Evolutionary conservation across 2,888 invertebrate species (phyloP).

Genomic region (Dryadula phaetusa): DNA sequence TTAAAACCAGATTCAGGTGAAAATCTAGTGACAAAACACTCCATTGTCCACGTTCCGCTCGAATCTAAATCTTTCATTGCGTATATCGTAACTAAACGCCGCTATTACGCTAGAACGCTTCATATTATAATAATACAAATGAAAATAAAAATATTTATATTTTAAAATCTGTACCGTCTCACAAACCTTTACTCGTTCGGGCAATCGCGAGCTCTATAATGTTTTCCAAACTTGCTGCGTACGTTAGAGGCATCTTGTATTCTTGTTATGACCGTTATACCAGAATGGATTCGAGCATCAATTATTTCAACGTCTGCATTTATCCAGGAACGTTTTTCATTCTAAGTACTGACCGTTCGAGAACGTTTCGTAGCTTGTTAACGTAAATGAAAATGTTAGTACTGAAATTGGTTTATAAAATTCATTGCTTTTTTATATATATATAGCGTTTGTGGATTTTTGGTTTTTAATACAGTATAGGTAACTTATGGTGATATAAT

Average conservation of each 20-base stretch:
- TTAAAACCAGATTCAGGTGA: too few species aligned
- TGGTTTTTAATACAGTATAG: too few species aligned
- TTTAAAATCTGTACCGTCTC: constrained; percentile 21
- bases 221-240: constrained; percentile 46
- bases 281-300: constrained; percentile 31
- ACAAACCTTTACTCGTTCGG: constrained; percentile 36
- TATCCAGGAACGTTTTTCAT: constrained; percentile 30
- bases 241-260: constrained; percentile 48
- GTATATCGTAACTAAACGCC: too few species aligned
- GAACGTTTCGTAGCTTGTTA: constrained; percentile 27
- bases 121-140: too few species aligned
- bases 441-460: too few species aligned
- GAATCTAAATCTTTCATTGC: too few species aligned
- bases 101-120: too few species aligned
- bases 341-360: constrained; percentile 33
- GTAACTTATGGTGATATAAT: too few species aligned
- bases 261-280: constrained; percentile 44
- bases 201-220: constrained; percentile 47
- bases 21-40: too few species aligned
- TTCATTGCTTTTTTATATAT: constrained; percentile 20
- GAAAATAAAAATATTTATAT: background rate
- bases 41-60: too few species aligned
- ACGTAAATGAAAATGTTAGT: constrained; percentile 29
- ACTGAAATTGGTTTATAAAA: constrained; percentile 34
- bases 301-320: constrained; percentile 39